Evolutionary conservation across 2,113 vertebrate species (phyloP), one percentile per base, ranked within the genome.

Genomic region (Pterophyllum scalare): DNA sequence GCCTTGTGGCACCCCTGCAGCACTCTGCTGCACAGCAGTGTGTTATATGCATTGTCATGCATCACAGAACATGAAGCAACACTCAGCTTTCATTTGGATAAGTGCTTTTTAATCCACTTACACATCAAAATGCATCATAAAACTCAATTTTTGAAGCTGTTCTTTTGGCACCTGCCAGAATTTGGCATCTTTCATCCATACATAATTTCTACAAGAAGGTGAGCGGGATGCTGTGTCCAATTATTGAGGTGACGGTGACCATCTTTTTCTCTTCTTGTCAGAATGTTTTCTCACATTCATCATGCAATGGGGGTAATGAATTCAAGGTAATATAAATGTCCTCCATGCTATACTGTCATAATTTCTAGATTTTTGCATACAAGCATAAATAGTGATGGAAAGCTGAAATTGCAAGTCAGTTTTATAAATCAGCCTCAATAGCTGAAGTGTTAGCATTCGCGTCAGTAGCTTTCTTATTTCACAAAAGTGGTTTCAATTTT

Each of bases 81-180:
- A 31, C 78, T 77, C 77, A 7, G 70, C 88, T 52, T 91, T 67
- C 90, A 92, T 94, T 85, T 91, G 38, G 52, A 35, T 67, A 86
- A 94, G 88, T 85, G 90, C 70, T 90, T 91, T 91, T 82, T 91
- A 92, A 93, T 91, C 85, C 72, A 82, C 65, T 89, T 28, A 87
- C 87, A 82, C 5, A 56, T 20, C 15, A 46, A 81, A 87, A 84
- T 46, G 77, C 60, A 46, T 83, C 33, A 77, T 65, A 65, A 82
- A 85, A 85, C n/a, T 67, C 0, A 0, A 56, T 62, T 40, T 79
- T 84, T 13, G 17, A 12, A 31, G 58, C 22, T 6, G 28, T 10
- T 61, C 12, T 74, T 67, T 33, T 46, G 67, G 49, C 26, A 20
- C 64, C 64, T 70, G 40, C 40, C 46, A 28, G 24, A 70, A 9